Conservation (phyloP, 2,888 invertebrate genomes). For the Yponomeuta sedellus region DNA sequence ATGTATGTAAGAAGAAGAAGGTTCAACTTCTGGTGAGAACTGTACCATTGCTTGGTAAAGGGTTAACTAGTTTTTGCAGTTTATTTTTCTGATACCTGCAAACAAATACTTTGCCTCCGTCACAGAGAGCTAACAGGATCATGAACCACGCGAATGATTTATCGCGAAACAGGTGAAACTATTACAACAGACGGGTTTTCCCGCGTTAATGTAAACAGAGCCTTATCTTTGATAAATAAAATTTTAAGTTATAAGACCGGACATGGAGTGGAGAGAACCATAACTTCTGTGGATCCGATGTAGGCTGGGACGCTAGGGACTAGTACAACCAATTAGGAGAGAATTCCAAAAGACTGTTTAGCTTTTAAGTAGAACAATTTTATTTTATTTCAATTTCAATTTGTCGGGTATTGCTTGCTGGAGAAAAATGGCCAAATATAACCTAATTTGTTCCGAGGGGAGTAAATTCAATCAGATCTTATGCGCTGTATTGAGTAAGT, state of each 20-base stretch:
- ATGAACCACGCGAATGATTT: neutral
- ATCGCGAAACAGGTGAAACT: neutral
- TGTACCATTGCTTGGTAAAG: no score
- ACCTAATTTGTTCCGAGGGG: slow-evolving; percentile 18
- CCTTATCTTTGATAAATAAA: neutral
- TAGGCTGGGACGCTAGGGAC: neutral
- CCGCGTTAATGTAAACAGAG: neutral
- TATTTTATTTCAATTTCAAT: slow-evolving; percentile 17
- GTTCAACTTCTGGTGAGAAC: no score
- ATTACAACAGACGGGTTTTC: slow-evolving; percentile 10
- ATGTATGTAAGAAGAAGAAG: no score
- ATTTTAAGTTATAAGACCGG: slow-evolving; percentile 3
- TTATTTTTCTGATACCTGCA: neutral
- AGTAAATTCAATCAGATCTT: slow-evolving; percentile 40
- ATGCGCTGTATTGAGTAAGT: slow-evolving; percentile 58
- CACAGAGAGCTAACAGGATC: neutral
- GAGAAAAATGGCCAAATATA: slow-evolving; percentile 17
- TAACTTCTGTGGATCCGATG: slow-evolving; percentile 5
- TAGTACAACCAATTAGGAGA: neutral
- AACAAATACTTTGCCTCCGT: neutral
- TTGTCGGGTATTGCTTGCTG: neutral
- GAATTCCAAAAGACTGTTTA: slow-evolving; percentile 5
- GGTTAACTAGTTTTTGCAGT: neutral
- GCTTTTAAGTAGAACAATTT: slow-evolving; percentile 21
- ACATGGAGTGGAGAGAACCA: neutral